Evolutionary conservation across 2,888 invertebrate species (phyloP), one percentile per base, ranked within the genome.

Genomic region (Halictus ligatus): DNA sequence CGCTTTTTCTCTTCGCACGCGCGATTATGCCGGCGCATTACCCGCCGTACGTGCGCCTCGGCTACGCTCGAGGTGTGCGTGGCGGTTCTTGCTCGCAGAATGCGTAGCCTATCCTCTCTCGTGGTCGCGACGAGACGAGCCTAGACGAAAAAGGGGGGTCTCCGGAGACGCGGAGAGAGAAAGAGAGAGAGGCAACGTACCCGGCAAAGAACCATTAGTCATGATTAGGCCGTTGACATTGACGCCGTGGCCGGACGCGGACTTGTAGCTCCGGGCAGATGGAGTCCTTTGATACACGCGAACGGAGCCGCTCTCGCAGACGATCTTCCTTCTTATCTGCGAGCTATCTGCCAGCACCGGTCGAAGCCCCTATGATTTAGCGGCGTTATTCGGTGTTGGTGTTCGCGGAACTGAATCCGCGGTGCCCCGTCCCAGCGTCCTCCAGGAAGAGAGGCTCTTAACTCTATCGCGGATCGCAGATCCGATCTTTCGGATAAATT

Each of bases 161-260:
- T 50, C n/a, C 71, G 46, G 25, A 50, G 72, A 77, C n/a, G 43
- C 29, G 71, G 69, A 64, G 50, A 54, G 74, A n/a, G 79, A 76
- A 48, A 60, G 60, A 67, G 75, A 60, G 75, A 72, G n/a, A 58
- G n/a, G n/a, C 12, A 58, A 58, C n/a, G 40, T 54, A 78, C 80
- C 79, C 80, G 80, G 89, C 84, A 81, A 85, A 80, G 89, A 90
- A 91, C 90, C 92, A 92, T 92, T 92, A 92, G 92, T 92, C 92
- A 92, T 92, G 92, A 92, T 92, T 92, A 92, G 92, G 90, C 90
- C 89, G 91, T 92, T 89, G 91, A 92, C 92, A 92, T 92, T 92
- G 92, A 92, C 91, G 91, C 91, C 88, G 89, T 67, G 79, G 87
- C 88, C 83, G 90, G 89, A 89, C 88, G 90, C 89, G 75, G 83